These are phyloP conservation scores for Macroglossus sobrinus DNA, from an alignment of 2,113 vertebrate species.

Conservation along the genomic window DNA sequence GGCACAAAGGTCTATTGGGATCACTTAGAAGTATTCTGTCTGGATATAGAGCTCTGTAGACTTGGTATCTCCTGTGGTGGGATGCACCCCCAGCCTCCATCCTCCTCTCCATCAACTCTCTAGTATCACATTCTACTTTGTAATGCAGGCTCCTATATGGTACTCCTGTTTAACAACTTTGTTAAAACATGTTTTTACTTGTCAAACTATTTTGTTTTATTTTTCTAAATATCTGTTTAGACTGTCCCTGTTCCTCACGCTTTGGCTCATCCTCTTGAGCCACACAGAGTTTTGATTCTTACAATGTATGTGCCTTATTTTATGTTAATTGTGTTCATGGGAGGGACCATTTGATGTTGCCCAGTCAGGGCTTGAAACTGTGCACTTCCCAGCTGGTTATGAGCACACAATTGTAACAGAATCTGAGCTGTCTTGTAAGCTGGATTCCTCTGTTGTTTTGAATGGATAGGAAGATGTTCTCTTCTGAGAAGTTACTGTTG, in stretches of 20 bases:
- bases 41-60: neutral
- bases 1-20: neutral
- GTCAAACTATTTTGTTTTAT: neutral
- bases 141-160: neutral
- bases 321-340: slow-evolving; percentile 82
- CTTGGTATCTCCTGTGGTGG: neutral
- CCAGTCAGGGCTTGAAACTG: slow-evolving; percentile 77
- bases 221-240: neutral
- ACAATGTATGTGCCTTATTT: slow-evolving; percentile 96
- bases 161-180: neutral
- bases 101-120: neutral
- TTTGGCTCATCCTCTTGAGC: neutral
- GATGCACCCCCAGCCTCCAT: neutral
- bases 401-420: slow-evolving; percentile 76
- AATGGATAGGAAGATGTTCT: slow-evolving; percentile 77
- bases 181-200: neutral
- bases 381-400: slow-evolving; percentile 33
- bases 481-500: slow-evolving; percentile 80
- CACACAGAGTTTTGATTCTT: slow-evolving; percentile 71
- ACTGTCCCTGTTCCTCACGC: neutral
- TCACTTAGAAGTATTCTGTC: neutral
- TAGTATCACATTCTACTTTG: neutral
- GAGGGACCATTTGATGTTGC: slow-evolving; percentile 87
- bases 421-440: slow-evolving; percentile 78
- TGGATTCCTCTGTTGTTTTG: slow-evolving; percentile 75